Conservation (phyloP, 2,113 vertebrate genomes). For the Calidris pygmaea region DNA sequence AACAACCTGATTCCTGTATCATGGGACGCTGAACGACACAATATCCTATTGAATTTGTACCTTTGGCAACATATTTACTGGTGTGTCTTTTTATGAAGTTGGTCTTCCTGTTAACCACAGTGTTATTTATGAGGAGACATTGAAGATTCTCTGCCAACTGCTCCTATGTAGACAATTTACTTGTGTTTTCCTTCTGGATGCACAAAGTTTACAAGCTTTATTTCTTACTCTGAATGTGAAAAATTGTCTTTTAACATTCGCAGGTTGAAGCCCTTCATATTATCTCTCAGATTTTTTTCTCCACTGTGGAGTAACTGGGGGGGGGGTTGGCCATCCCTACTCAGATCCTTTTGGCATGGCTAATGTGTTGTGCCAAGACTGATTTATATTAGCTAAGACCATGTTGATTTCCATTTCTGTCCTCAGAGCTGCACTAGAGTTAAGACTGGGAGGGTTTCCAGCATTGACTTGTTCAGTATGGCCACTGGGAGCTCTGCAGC, state of each 20-base stretch:
- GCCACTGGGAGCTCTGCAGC: neutral
- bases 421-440: neutral
- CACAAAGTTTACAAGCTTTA: neutral
- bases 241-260: neutral
- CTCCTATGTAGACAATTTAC: neutral
- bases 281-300: neutral
- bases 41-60: neutral
- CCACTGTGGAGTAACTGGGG: neutral
- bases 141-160: neutral
- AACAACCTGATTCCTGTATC: neutral
- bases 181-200: neutral
- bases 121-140: neutral
- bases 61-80: neutral
- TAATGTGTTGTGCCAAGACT: neutral
- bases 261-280: neutral
- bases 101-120: neutral
- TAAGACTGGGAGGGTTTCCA: neutral
- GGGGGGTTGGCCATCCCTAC: neutral
- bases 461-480: neutral
- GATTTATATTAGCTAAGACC: neutral
- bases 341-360: neutral
- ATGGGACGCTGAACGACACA: neutral
- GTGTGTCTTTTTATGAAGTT: neutral
- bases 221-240: neutral
- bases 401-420: neutral